phyloP scores from a whole-genome alignment of 2,113 vertebrate genomes.

The Spilogale gracilis region DNA sequence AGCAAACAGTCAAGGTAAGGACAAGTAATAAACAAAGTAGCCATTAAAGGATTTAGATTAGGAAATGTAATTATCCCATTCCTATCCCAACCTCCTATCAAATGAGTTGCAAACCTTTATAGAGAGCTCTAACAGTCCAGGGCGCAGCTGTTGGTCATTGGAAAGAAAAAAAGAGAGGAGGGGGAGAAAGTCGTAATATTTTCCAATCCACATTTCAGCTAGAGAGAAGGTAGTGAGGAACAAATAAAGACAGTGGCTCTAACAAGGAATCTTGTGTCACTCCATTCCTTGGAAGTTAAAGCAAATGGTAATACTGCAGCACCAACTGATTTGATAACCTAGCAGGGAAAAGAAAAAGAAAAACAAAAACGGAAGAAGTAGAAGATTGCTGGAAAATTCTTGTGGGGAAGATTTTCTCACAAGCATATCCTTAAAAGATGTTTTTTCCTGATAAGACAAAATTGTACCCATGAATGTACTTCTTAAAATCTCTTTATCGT shows the following conservation, averaged over 20 bases:
- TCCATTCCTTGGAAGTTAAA: neutral
- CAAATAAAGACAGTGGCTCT: neutral
- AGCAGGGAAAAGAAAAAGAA: neutral
- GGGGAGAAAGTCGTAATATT: neutral
- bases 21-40: conserved; percentile 26
- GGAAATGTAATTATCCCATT: conserved; percentile 51
- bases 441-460: neutral
- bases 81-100: conserved; percentile 12
- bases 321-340: neutral
- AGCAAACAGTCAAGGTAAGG: conserved; percentile 39
- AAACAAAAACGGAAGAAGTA: neutral
- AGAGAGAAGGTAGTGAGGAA: neutral
- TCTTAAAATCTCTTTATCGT: neutral
- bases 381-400: neutral
- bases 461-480: neutral
- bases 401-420: neutral
- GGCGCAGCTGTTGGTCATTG: neutral
- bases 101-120: neutral
- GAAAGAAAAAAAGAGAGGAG: neutral
- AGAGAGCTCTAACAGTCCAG: neutral
- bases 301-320: neutral
- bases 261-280: neutral
- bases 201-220: neutral
- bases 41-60: conserved; percentile 71
- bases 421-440: neutral